These are phyloP conservation scores for Uropetala carovei DNA, from an alignment of 2,888 invertebrate genomes.

Conservation along the genomic window DNA sequence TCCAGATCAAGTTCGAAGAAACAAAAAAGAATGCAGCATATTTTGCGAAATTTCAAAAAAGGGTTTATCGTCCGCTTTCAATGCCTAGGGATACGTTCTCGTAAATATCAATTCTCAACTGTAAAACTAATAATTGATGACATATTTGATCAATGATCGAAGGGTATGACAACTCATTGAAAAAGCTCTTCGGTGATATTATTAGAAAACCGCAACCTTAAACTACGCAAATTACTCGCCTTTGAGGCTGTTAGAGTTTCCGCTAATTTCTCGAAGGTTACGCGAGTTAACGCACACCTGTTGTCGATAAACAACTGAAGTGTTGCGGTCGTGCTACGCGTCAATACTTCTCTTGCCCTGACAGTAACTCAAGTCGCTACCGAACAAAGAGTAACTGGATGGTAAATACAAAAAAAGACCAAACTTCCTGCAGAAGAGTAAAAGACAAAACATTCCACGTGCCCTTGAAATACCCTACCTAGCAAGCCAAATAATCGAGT, in stretches of 20 bases:
- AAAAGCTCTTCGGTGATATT: too few species aligned
- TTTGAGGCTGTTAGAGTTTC: not conserved
- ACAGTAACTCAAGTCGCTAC: not conserved
- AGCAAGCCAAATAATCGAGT: not conserved
- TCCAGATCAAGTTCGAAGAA: too few species aligned
- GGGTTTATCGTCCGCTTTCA: too few species aligned
- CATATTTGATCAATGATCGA: too few species aligned
- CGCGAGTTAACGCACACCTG: slow-evolving; percentile 24
- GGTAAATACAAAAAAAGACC: not conserved
- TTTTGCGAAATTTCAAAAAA: too few species aligned
- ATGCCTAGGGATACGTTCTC: too few species aligned
- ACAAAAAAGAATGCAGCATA: too few species aligned
- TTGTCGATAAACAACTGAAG: slow-evolving; percentile 27
- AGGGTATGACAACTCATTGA: too few species aligned
- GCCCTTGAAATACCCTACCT: not conserved
- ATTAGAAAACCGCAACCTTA: too few species aligned
- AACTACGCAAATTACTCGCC: not conserved
- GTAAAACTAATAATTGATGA: too few species aligned
- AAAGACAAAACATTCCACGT: not conserved
- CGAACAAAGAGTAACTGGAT: not conserved
- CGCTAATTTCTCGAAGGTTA: slow-evolving; percentile 33
- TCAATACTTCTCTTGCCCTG: not conserved
- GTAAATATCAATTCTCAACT: too few species aligned
- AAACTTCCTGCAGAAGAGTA: not conserved
- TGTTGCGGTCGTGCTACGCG: slow-evolving; percentile 1